Conservation (phyloP, 2,888 invertebrate genomes). For the Aleiodes testaceus region DNA sequence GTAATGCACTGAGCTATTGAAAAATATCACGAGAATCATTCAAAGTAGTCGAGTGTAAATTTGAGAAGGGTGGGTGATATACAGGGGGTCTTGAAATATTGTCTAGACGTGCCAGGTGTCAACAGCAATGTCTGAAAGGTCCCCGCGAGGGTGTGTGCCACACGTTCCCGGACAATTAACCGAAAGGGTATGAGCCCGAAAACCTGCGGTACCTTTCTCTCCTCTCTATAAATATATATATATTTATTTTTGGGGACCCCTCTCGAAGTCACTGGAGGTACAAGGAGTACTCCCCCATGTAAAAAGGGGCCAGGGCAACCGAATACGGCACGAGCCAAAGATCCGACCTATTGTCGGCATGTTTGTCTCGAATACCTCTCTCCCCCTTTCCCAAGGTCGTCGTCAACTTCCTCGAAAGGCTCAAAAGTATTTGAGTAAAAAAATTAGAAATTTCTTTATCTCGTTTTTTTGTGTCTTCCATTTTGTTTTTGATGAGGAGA, state of each 20-base stretch:
- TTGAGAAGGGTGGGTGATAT: constrained; percentile 16
- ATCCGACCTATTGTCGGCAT: constrained; percentile 54
- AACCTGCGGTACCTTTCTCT: constrained; percentile 35
- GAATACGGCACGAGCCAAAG: constrained; percentile 62
- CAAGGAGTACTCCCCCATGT: constrained; percentile 36
- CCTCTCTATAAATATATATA: constrained; percentile 23
- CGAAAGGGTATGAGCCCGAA: constrained; percentile 53
- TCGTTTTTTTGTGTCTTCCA: constrained; percentile 43
- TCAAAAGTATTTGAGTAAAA: constrained; percentile 2
- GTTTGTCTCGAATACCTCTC: constrained; percentile 47
- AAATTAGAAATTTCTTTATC: constrained; percentile 32
- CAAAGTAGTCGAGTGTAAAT: not conserved
- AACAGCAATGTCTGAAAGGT: constrained; percentile 49
- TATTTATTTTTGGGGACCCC: constrained; percentile 47
- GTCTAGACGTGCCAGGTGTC: constrained; percentile 63
- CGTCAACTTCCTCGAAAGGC: constrained; percentile 50
- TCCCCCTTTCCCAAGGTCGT: constrained; percentile 48
- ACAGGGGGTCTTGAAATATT: constrained; percentile 50
- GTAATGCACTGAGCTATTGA: not conserved
- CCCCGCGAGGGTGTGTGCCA: constrained; percentile 56
- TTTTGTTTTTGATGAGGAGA: too few relatives aligned
- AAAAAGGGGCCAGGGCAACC: constrained; percentile 51
- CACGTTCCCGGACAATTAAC: constrained; percentile 62
- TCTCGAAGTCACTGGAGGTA: constrained; percentile 40
- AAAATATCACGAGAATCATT: constrained; percentile 9